Evolutionary conservation across 2,888 invertebrate species (phyloP).

Genomic region (Xestia ashworthii): DNA sequence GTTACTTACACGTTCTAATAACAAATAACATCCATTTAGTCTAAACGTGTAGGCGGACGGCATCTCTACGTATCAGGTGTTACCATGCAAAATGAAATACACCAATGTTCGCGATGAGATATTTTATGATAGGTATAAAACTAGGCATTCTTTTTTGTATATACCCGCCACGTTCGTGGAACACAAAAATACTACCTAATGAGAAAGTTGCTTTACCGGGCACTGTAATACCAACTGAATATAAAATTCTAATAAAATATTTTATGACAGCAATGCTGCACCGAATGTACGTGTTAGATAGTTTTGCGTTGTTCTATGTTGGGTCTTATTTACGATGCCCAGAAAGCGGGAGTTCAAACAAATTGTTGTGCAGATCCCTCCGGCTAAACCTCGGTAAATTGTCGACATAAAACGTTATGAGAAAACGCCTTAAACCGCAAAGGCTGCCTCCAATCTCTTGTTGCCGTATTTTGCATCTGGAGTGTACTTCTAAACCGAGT

Average conservation of each 20-base stretch:
- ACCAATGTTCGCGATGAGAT: constrained; percentile 23
- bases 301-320: constrained; percentile 70
- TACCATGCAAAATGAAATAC: constrained; percentile 38
- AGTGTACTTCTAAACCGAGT: constrained; percentile 72
- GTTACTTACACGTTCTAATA: constrained; percentile 22
- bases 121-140: constrained; percentile 61
- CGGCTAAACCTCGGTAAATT: constrained; percentile 81
- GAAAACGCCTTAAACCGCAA: constrained; percentile 80
- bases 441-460: constrained; percentile 77
- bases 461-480: constrained; percentile 79
- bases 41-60: constrained; percentile 1
- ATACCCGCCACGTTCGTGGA: constrained; percentile 30
- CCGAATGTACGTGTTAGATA: constrained; percentile 65
- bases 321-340: constrained; percentile 74
- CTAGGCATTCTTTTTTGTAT: constrained; percentile 40
- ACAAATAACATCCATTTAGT: constrained; percentile 17
- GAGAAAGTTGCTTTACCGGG: constrained; percentile 62
- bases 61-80: constrained; percentile 23
- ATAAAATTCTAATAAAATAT: constrained; percentile 70
- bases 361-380: constrained; percentile 79
- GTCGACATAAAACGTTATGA: constrained; percentile 85
- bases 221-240: constrained; percentile 61
- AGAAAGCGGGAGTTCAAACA: constrained; percentile 77
- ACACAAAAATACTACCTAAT: constrained; percentile 60
- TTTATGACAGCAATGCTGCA: constrained; percentile 69